Conservation (phyloP, 2,888 invertebrate genomes). For the Mesopsocus fuscifrons region DNA sequence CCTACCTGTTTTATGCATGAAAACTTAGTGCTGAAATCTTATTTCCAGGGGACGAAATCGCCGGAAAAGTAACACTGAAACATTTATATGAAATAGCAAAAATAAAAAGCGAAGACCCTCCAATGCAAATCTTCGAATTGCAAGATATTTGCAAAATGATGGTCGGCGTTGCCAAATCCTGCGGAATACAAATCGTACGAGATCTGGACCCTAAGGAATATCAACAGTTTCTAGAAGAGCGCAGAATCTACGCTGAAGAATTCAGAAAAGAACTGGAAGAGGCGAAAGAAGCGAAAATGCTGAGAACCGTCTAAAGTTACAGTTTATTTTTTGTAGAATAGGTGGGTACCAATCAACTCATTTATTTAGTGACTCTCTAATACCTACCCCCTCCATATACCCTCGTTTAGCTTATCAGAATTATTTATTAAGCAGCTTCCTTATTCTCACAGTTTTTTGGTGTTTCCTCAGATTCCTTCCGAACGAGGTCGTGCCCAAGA, state of each 20-base stretch:
- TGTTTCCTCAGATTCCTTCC: too few species aligned
- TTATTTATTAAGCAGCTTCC: too few species aligned
- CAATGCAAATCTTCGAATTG: slow-evolving; percentile 38
- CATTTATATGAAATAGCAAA: slow-evolving; percentile 96
- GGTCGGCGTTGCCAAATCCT: slow-evolving; percentile 54
- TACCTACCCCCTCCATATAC: too few species aligned
- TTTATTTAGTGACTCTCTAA: too few species aligned
- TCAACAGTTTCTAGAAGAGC: slow-evolving; percentile 56
- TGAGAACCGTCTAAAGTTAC: slow-evolving; percentile 43
- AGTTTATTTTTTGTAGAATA: neutral
- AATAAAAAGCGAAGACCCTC: slow-evolving; percentile 81
- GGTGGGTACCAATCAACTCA: neutral
- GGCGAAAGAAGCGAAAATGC: slow-evolving; percentile 75
- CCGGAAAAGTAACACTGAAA: slow-evolving; percentile 81
- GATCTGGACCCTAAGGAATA: slow-evolving; percentile 64
- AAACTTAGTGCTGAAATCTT: slow-evolving; percentile 12
- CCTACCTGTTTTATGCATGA: slow-evolving; percentile 8
- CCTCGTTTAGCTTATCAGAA: too few species aligned
- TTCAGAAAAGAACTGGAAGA: slow-evolving; percentile 62
- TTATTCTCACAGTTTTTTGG: too few species aligned
- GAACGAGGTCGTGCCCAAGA: too few species aligned
- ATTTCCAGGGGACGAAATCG: slow-evolving; percentile 45
- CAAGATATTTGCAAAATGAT: slow-evolving; percentile 62
- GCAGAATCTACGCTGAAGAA: slow-evolving; percentile 45
- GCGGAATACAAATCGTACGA: slow-evolving; percentile 71